These are phyloP conservation scores for Zygogramma bicolorata DNA, from an alignment of 2,888 invertebrate species.

Conservation along the genomic window DNA sequence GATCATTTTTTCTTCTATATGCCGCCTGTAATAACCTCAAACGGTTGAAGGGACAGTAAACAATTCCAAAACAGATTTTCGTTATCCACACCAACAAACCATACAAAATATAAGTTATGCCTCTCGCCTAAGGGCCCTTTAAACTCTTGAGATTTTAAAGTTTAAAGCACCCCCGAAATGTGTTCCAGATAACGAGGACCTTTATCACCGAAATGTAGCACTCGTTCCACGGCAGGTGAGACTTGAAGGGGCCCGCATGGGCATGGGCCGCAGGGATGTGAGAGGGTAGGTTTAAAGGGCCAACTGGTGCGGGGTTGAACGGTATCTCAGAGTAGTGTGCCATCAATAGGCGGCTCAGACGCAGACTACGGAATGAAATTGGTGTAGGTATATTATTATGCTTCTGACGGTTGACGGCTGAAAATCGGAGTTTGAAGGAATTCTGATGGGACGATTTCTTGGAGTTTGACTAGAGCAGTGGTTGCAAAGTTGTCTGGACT, in stretches of 20 bases:
- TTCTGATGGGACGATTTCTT: too few relatives aligned
- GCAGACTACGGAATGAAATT: background rate
- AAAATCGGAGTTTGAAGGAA: too few relatives aligned
- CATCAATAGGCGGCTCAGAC: background rate
- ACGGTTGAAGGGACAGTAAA: background rate
- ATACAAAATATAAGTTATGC: background rate
- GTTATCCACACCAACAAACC: background rate
- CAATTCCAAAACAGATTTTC: background rate
- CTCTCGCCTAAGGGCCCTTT: background rate
- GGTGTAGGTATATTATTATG: background rate
- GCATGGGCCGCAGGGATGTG: constrained; percentile 4
- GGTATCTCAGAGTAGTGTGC: background rate
- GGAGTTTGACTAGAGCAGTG: too few relatives aligned
- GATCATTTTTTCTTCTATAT: too few relatives aligned
- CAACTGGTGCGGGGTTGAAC: constrained; percentile 8
- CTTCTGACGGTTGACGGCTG: too few relatives aligned
- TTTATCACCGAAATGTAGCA: constrained; percentile 16
- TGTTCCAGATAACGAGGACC: background rate
- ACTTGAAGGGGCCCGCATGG: constrained; percentile 26
- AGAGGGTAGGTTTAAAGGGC: constrained; percentile 33
- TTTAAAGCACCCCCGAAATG: constrained; percentile 10
- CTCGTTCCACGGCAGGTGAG: constrained; percentile 29
- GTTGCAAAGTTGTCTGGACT: too few relatives aligned
- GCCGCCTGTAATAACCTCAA: too few relatives aligned
- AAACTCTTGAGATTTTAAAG: background rate